Evolutionary conservation across 2,797 vertebrate genomes (phyloP).

Genomic region (Sorex maritimensis): DNA sequence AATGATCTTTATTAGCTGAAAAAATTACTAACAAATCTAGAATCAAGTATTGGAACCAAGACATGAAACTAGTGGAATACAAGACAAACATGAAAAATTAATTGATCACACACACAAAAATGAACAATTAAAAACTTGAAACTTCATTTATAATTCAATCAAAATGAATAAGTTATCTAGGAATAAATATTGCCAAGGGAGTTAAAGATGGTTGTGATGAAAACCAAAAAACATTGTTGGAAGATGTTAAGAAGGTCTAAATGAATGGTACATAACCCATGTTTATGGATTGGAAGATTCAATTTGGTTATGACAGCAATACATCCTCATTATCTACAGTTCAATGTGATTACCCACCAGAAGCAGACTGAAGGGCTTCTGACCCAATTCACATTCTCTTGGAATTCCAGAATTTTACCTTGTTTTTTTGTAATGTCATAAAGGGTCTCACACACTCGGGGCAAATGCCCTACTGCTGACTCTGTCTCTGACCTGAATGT

Average conservation of each 20-base stretch:
- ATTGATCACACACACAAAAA: background rate
- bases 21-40: background rate
- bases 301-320: background rate
- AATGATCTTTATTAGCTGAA: background rate
- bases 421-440: too few relatives aligned
- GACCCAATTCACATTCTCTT: background rate
- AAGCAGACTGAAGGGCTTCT: background rate
- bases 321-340: background rate
- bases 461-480: too few relatives aligned
- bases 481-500: background rate
- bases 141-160: too few relatives aligned
- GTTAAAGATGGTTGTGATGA: too few relatives aligned
- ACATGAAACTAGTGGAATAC: background rate
- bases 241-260: background rate
- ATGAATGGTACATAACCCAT: background rate
- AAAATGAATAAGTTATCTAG: background rate
- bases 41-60: background rate
- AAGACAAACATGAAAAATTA: background rate
- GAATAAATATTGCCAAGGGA: background rate
- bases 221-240: too few relatives aligned
- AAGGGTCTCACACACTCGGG: too few relatives aligned
- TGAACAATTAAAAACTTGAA: background rate
- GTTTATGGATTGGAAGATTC: background rate
- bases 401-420: background rate
- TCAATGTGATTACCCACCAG: background rate